Percentiles rank a stretch among this genome's conserved stretches.
Conservation (phyloP, 2,113 vertebrate species). For the Rhynchomys soricoides region DNA sequence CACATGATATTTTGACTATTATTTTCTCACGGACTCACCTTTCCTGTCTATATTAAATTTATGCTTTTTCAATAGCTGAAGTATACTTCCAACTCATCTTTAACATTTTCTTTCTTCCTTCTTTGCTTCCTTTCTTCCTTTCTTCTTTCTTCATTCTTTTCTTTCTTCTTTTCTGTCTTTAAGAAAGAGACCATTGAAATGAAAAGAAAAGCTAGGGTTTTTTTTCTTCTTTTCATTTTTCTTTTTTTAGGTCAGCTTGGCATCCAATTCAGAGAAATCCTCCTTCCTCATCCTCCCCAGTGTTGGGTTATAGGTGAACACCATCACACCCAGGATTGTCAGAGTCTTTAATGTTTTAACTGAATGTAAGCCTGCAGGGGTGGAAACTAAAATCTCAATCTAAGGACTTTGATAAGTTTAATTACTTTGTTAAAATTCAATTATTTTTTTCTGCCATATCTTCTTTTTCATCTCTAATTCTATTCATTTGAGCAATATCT, state of each 20-base stretch:
- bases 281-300: neutral
- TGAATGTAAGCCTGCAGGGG: neutral
- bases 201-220: too few species aligned
- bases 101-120: neutral
- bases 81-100: neutral
- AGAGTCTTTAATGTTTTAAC: neutral
- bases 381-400: neutral
- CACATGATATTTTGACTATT: neutral
- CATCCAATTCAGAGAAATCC: neutral
- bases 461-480: neutral
- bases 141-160: accelerated
- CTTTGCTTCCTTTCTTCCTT: neutral
- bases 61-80: neutral
- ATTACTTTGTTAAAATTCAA: neutral
- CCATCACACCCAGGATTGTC: neutral
- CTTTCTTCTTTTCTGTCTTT: neutral
- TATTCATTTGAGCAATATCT: neutral
- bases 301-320: neutral
- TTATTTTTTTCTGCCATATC: neutral
- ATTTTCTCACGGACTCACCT: neutral
- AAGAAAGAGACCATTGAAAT: neutral
- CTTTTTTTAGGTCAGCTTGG: neutral
- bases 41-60: neutral
- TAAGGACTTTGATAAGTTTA: neutral
- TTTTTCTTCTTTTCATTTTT: too few species aligned